These are phyloP conservation scores for Plagodis pulveraria DNA, from an alignment of 2,888 invertebrate species.

Conservation along the genomic window DNA sequence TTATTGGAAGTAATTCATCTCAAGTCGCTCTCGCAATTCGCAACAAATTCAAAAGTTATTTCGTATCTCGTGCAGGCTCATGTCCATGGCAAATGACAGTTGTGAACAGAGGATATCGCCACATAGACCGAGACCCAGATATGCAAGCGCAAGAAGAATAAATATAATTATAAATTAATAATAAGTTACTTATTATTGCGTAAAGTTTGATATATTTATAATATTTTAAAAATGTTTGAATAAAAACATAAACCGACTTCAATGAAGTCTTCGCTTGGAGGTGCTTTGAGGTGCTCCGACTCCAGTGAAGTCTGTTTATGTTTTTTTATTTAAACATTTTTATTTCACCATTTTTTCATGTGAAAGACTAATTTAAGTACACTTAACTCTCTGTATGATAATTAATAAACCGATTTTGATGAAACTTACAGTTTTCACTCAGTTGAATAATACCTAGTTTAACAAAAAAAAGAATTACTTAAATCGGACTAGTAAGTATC, in stretches of 20 bases:
- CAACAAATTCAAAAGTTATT: slow-evolving; percentile 21
- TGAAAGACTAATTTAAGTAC: slow-evolving; percentile 14
- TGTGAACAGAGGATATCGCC: slow-evolving; percentile 20
- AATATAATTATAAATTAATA: slow-evolving; percentile 20
- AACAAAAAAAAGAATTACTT: slow-evolving; percentile 20
- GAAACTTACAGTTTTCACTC: slow-evolving; percentile 23
- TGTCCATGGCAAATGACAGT: slow-evolving; percentile 15
- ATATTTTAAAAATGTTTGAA: slow-evolving; percentile 19
- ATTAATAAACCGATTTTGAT: slow-evolving; percentile 22
- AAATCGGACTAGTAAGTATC: slow-evolving; percentile 19
- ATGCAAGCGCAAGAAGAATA: slow-evolving; percentile 20
- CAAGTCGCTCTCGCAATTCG: slow-evolving; percentile 15
- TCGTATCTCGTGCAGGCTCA: slow-evolving; percentile 15
- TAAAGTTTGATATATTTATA: slow-evolving; percentile 22
- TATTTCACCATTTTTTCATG: slow-evolving; percentile 21
- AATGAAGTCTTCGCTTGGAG: slow-evolving; percentile 3
- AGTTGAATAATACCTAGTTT: slow-evolving; percentile 23
- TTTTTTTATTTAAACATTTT: slow-evolving; percentile 9
- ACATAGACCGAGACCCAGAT: slow-evolving; percentile 22
- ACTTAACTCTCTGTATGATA: slow-evolving; percentile 23
- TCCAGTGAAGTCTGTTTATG: slow-evolving; percentile 3
- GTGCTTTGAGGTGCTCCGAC: slow-evolving; percentile 3
- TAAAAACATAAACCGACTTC: slow-evolving; percentile 20
- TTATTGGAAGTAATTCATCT: slow-evolving; percentile 19
- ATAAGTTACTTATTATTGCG: slow-evolving; percentile 22